These are phyloP conservation scores for Diabrotica undecimpunctata DNA, from an alignment of 1,140 invertebrate species.

Conservation along the genomic window DNA sequence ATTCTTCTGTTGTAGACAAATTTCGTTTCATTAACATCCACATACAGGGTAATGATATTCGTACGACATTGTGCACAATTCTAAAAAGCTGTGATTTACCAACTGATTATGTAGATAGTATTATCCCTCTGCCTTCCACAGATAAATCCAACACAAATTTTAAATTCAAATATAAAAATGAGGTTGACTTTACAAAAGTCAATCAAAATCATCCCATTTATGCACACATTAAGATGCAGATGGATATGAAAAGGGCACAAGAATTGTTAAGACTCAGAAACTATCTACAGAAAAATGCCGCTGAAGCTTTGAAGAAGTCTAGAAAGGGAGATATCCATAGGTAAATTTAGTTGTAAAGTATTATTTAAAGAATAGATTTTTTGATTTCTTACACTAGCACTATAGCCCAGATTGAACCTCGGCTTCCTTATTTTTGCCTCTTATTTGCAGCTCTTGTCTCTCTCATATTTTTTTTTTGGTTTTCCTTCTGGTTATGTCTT, in stretches of 20 bases:
- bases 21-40: constrained; percentile 71
- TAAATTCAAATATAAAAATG: constrained; percentile 33
- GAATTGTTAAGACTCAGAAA: constrained; percentile 52
- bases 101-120: constrained; percentile 77
- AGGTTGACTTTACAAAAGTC: constrained; percentile 52
- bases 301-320: constrained; percentile 57
- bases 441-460: no score
- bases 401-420: no score
- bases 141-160: constrained; percentile 19
- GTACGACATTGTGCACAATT: constrained; percentile 71
- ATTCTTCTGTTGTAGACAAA: constrained; percentile 50
- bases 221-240: constrained; percentile 51
- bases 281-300: constrained; percentile 65
- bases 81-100: constrained; percentile 77
- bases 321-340: constrained; percentile 52
- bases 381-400: no score
- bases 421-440: no score
- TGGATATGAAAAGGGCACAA: constrained; percentile 52
- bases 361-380: no score
- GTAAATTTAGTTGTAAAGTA: not conserved
- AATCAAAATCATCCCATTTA: constrained; percentile 54
- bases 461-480: no score
- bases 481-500: no score
- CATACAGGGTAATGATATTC: constrained; percentile 64
- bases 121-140: constrained; percentile 44